phyloP scores from a whole-genome alignment of 2,797 vertebrate species.

The Coregonus suidteri region DNA sequence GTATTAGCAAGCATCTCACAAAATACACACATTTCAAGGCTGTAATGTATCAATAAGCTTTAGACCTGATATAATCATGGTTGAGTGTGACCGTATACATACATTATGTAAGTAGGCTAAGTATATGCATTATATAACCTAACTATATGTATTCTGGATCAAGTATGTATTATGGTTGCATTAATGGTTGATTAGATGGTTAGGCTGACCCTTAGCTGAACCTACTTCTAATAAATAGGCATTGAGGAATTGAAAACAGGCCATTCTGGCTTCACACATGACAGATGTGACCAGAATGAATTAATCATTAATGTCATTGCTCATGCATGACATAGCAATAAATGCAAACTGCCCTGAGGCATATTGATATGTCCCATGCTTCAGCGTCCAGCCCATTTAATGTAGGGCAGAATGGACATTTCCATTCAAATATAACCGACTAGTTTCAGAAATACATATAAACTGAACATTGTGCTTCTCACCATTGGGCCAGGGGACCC shows the following conservation, averaged over 20 bases:
- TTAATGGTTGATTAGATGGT: background rate
- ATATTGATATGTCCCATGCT: background rate
- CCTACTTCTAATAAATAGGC: background rate
- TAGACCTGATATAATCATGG: background rate
- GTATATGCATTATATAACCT: background rate
- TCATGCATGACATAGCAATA: background rate
- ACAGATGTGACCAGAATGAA: background rate
- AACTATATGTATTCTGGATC: background rate
- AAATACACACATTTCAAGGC: background rate
- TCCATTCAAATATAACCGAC: background rate
- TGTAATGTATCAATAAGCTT: background rate
- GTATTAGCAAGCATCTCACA: background rate
- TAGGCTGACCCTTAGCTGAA: background rate
- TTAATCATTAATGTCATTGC: background rate
- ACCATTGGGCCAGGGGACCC: constrained; percentile 80
- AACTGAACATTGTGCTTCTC: constrained; percentile 9
- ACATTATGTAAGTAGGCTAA: background rate
- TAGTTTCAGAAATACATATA: background rate
- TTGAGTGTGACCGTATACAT: background rate
- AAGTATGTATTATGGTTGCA: background rate
- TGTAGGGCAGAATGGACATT: background rate
- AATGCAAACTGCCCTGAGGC: background rate
- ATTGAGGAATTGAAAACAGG: background rate
- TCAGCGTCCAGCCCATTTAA: background rate
- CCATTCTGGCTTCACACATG: background rate